phyloP scores from a whole-genome alignment of 2,797 vertebrate genomes.

The Phrynocephalus guinanensis region DNA sequence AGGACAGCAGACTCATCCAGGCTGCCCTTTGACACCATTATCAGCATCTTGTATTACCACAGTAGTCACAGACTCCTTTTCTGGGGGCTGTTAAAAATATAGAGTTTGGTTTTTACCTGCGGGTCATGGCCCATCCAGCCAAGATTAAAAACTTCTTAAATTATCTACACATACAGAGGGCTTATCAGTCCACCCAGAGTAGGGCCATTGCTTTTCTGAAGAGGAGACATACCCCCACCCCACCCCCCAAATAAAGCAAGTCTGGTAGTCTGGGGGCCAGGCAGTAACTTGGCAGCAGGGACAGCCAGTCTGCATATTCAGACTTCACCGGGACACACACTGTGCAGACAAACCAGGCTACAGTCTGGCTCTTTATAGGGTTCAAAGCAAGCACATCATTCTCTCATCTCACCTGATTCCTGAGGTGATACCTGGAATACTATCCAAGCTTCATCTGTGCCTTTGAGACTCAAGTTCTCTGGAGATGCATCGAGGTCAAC shows the following conservation, averaged over 20 bases:
- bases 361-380: not conserved
- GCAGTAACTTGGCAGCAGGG: not conserved
- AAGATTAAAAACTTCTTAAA: not conserved
- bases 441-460: not conserved
- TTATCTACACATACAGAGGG: not conserved
- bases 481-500: not conserved
- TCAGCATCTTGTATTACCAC: not conserved
- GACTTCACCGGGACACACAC: not conserved
- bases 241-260: not conserved
- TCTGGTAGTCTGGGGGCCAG: not conserved
- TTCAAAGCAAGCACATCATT: not conserved
- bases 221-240: not conserved
- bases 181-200: not conserved
- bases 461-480: not conserved
- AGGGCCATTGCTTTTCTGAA: not conserved
- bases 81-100: not conserved
- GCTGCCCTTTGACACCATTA: constrained; percentile 6
- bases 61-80: not conserved
- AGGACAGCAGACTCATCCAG: not conserved
- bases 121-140: not conserved
- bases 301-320: not conserved
- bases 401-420: not conserved
- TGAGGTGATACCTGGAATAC: not conserved
- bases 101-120: not conserved
- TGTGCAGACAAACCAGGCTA: not conserved